Conservation (phyloP, 2,113 vertebrate species). For the Rhizomys pruinosus region DNA sequence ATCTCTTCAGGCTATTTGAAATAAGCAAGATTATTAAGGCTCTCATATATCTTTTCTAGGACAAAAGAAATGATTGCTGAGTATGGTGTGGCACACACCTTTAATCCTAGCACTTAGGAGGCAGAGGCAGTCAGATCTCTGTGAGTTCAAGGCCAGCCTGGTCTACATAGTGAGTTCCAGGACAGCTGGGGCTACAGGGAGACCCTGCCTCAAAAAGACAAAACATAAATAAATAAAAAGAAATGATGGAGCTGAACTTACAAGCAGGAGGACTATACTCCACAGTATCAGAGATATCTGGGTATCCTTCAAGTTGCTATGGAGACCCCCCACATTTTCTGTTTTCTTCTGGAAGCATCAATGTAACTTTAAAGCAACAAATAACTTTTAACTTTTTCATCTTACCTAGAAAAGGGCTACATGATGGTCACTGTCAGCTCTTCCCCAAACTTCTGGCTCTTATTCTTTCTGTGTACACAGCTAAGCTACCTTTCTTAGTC, state of each 20-base stretch:
- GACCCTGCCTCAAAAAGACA: no score
- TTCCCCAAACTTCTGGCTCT: neutral
- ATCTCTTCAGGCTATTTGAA: neutral
- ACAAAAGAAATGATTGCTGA: neutral
- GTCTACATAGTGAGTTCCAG: no score
- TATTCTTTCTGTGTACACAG: neutral
- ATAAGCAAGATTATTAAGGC: neutral
- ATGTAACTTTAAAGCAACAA: neutral
- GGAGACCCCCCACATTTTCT: neutral
- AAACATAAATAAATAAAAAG: no score
- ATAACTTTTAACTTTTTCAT: neutral
- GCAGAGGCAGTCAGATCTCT: no score
- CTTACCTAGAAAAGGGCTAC: slow-evolving; percentile 1
- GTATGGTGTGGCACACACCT: no score
- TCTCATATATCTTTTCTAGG: neutral
- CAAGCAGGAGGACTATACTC: neutral
- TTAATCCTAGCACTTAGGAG: no score
- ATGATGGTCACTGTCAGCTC: neutral
- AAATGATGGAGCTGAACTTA: neutral
- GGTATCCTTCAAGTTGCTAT: neutral
- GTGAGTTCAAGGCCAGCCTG: no score
- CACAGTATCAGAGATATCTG: neutral
- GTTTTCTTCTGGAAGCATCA: neutral
- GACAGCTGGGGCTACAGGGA: no score
- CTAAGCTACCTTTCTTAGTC: neutral